These are phyloP conservation scores for Mizuhopecten yessoensis DNA, from an alignment of 1,140 invertebrate species.

Conservation along the genomic window DNA sequence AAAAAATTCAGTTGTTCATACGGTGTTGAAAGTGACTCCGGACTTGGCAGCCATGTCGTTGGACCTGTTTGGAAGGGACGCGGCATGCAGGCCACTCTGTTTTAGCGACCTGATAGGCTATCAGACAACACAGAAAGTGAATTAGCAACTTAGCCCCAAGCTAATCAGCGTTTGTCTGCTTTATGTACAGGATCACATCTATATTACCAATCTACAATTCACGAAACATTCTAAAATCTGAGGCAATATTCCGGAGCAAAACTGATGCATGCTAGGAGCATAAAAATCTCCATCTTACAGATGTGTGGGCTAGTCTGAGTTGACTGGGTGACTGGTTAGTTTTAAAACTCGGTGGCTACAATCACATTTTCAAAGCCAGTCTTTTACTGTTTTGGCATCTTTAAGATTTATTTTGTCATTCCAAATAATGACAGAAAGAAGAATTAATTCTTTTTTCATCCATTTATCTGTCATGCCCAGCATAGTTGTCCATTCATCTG, in stretches of 20 bases:
- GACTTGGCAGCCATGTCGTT: background rate
- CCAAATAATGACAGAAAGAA: background rate
- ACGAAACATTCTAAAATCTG: background rate
- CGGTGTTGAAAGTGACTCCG: background rate
- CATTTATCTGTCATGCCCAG: no score
- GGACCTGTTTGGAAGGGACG: no score
- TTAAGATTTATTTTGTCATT: background rate
- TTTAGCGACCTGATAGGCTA: background rate
- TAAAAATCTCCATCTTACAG: background rate
- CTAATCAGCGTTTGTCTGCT: background rate
- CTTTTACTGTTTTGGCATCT: background rate
- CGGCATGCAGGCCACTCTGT: background rate
- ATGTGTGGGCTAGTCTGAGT: background rate
- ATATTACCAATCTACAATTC: background rate
- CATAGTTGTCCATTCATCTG: background rate
- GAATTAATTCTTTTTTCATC: background rate
- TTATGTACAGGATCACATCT: background rate
- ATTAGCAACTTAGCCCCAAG: conserved; percentile 20
- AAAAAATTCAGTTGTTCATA: background rate
- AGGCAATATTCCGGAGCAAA: background rate
- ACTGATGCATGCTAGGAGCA: background rate
- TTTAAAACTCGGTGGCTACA: background rate
- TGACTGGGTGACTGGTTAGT: background rate
- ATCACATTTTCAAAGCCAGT: background rate
- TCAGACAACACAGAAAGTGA: conserved; percentile 10